Base-by-base conservation (phyloP, 2,797 vertebrate species). In the Gallirallus australis region DNA sequence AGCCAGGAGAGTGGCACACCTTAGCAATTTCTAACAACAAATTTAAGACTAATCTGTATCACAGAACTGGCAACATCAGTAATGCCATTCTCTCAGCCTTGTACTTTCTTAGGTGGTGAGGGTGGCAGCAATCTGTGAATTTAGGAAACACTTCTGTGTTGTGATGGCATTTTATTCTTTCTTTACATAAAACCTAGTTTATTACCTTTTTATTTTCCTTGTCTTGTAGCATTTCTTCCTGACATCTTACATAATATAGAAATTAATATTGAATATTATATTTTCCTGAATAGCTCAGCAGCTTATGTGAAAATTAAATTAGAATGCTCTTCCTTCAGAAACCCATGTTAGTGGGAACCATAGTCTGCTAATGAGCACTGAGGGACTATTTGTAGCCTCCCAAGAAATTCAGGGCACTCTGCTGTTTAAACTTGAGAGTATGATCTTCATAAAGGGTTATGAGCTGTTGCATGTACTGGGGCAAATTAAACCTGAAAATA, bases 391-490 rank as follows among this genome's bases (percentile, higher is more conserved):
- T 84, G 45, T 65, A 85, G 4, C 25, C 33, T 95, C 59, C 33
- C 81, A 91, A 53, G 71, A 90, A 93, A 91, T 85, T 86, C 27
- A 73, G 48, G 45, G 20, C 78, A 82, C 27, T 91, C 28, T 54
- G 9, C 50, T 83, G 17, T 90, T 92, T 82, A 82, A 94, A 88
- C n/a, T 61, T 71, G 28, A 57, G 57, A 59, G 24, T 56, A 77
- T 80, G 86, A 92, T 87, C 48, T 85, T 89, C 75, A 75, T 82
- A 82, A 94, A 94, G 31, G 8, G 25, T 85, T 93, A 89, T 93
- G 83, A 89, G 73, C 45, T 93, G 68, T 85, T 87, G 53, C 53
- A 37, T 25, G 21, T 54, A 39, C 59, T 86, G 33, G 18, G 28
- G 15, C 4, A 93, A 94, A 89, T 87, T 92, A 94, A 89, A 82